Evolutionary conservation across 2,113 vertebrate genomes (phyloP).

Genomic region (Catharus bicknelli): DNA sequence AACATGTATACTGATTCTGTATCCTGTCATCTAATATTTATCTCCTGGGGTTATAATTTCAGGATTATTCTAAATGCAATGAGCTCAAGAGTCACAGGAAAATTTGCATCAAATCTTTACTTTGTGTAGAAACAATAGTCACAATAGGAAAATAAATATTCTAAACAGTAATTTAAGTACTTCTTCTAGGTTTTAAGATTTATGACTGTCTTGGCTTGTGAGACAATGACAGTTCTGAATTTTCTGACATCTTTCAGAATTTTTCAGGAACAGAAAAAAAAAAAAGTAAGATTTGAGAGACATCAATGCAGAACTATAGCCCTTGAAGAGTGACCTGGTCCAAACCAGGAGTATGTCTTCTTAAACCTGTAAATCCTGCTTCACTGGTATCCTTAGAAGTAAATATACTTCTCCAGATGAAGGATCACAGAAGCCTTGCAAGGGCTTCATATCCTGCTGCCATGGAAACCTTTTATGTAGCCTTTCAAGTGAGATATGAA

Average conservation of each 20-base stretch:
- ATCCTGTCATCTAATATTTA: not conserved
- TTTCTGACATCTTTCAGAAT: not conserved
- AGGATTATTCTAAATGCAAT: not conserved
- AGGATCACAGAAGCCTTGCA: not conserved
- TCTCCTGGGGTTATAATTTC: not conserved
- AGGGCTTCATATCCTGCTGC: not conserved
- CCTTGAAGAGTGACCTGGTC: not conserved
- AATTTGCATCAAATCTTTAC: not conserved
- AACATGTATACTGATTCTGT: not conserved
- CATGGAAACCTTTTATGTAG: not conserved
- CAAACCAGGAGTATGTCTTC: not conserved
- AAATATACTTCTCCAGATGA: not conserved
- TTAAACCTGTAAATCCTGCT: not conserved
- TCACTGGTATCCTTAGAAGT: not conserved
- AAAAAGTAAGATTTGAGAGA: not conserved
- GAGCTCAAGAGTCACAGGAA: not conserved
- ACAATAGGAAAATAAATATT: not conserved
- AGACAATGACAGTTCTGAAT: not conserved
- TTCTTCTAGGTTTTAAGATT: not conserved
- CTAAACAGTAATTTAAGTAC: not conserved
- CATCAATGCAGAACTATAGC: not conserved
- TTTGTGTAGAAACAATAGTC: not conserved
- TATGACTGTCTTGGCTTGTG: no score
- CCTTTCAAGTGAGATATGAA: not conserved
- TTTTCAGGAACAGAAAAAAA: not conserved